These are phyloP conservation scores for Ophion ellenae DNA, from an alignment of 2,888 invertebrate genomes.

Conservation along the genomic window DNA sequence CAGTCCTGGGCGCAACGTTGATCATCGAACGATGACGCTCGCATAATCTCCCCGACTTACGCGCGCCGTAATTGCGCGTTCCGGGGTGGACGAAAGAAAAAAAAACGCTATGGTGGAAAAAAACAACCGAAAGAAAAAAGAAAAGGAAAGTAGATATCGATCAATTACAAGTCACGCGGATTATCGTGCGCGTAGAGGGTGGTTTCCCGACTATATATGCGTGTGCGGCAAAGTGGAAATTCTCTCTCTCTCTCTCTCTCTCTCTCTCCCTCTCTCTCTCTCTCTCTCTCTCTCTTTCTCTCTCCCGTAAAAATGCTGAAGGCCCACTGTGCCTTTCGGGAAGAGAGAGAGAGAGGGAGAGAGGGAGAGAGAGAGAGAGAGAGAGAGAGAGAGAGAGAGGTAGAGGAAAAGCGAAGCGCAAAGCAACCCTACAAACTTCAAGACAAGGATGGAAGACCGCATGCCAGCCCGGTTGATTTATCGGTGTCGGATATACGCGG, in stretches of 20 bases:
- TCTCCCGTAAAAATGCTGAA: not conserved
- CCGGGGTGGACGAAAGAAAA: slow-evolving; percentile 23
- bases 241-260: not conserved
- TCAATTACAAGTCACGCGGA: slow-evolving; percentile 24
- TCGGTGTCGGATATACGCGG: slow-evolving; percentile 59
- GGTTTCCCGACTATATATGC: not conserved
- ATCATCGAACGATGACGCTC: slow-evolving; percentile 51
- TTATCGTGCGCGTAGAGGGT: not conserved
- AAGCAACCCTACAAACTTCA: slow-evolving; percentile 3
- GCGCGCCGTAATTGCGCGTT: not conserved
- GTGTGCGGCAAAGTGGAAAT: slow-evolving; percentile 50
- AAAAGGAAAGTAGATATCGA: not conserved
- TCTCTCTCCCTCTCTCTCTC: not conserved
- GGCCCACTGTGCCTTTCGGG: too few relatives aligned
- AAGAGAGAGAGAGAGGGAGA: too few relatives aligned
- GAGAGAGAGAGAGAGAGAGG: not conserved
- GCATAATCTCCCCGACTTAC: slow-evolving; percentile 22
- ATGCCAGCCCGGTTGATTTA: slow-evolving; percentile 62
- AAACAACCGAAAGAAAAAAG: not conserved
- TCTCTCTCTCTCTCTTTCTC: too few relatives aligned
- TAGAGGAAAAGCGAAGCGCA: slow-evolving; percentile 1
- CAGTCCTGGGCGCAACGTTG: slow-evolving; percentile 17
- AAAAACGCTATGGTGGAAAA: slow-evolving; percentile 22
- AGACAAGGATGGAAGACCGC: slow-evolving; percentile 55
- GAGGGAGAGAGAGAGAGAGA: too few relatives aligned